Percentiles rank a stretch among this genome's conserved stretches.
These are phyloP conservation scores for Morbakka virulenta DNA, from an alignment of 30 jellyfish, hydroid and myxozoan genomes.

Conservation along the genomic window DNA sequence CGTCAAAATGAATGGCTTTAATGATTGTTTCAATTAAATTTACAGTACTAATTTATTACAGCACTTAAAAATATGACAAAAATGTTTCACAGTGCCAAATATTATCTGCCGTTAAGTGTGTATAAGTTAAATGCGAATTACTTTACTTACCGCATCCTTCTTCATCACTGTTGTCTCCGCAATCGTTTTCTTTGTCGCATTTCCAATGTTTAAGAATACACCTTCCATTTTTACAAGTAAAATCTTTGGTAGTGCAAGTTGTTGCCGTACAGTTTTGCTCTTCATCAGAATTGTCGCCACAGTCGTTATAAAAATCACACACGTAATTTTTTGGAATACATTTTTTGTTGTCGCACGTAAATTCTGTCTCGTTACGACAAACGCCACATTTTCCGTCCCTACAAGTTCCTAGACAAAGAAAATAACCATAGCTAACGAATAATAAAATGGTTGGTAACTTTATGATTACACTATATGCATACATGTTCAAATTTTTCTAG, in stretches of 20 bases:
- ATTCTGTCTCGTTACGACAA: constrained; percentile 69
- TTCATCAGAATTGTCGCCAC: constrained; percentile 94
- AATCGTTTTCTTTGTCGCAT: constrained; percentile 85
- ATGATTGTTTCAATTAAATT: too few relatives aligned
- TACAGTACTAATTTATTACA: too few relatives aligned
- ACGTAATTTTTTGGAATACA: constrained; percentile 57
- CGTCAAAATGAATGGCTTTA: too few relatives aligned
- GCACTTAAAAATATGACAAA: too few relatives aligned
- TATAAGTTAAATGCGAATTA: too few relatives aligned
- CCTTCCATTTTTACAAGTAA: constrained; percentile 56
- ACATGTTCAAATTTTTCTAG: too few relatives aligned
- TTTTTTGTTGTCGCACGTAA: constrained; percentile 71
- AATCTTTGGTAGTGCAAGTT: constrained; percentile 29
- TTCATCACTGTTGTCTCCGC: constrained; percentile 90
- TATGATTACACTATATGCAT: too few relatives aligned
- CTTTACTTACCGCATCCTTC: constrained; percentile 47
- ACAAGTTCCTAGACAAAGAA: constrained; percentile 37
- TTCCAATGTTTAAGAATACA: constrained; percentile 53
- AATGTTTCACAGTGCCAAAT: too few relatives aligned
- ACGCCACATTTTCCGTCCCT: constrained; percentile 41
- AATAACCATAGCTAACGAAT: background rate
- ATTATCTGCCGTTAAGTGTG: too few relatives aligned
- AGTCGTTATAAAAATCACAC: constrained; percentile 91
- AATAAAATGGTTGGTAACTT: too few relatives aligned
- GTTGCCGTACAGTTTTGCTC: constrained; percentile 27